Evolutionary conservation across 2,888 invertebrate genomes (phyloP), one percentile per base, ranked within the genome.

Genomic region (Panzeria rudis): DNA sequence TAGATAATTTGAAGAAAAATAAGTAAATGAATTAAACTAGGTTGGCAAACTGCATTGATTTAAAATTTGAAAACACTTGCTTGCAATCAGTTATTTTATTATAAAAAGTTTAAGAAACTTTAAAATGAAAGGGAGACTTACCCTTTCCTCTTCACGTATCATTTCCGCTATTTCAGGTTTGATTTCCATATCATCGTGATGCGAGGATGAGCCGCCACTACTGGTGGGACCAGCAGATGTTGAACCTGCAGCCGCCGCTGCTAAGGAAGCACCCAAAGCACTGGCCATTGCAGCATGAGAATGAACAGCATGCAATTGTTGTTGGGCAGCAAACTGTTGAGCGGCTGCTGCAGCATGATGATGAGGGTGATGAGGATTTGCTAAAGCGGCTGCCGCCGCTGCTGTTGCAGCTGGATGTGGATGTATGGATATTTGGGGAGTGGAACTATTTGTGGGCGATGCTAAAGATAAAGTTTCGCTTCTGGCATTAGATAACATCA

Each of bases 91-190:
- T 47, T 47, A 0, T 4, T 50, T 17, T 44, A 15, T 41, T 38
- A 17, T 17, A 17, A 3, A 56, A 32, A 32, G 17, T 35, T 8
- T 56, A 3, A n/a, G 3, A 25, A 3, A n/a, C 5, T 20, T 7
- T 4, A 35, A 20, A 17, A 3, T 2, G 11, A 68, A 15, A 23
- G 11, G 7, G 5, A 3, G 15, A 96, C 97, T 97, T 93, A 97
- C 97, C 96, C 97, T 94, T 94, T 97, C 97, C 94, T 98, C 97
- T 94, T 98, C 97, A 93, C 97, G 96, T 92, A 97, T 98, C 97
- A 98, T 97, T 94, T 98, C 97, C 79, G 97, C 97, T 94, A 97
- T 98, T 93, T 97, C 97, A 69, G 97, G 97, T 89, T 97, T 96
- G 93, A 98, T 97, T 94, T 97, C 97, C 93, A 97, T 94, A 93